Evolutionary conservation across 2,888 invertebrate genomes (phyloP), one percentile per base, ranked within the genome.

Genomic region (Aspidapion aeneum): DNA sequence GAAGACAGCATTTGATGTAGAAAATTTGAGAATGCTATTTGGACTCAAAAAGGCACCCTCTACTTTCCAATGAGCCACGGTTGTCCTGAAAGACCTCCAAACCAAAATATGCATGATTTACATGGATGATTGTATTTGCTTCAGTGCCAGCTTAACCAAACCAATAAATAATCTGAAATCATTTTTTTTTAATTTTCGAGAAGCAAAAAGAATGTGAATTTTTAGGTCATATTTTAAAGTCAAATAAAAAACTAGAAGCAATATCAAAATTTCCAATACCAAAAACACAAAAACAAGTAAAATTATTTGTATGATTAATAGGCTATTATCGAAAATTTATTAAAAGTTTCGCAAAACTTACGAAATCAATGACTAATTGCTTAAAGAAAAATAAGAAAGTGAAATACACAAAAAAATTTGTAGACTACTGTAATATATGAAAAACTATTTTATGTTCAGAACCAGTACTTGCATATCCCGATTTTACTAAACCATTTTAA

Each of bases 31-130:
- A 7, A 52, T 52, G 52, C 17, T n/a, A 18, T 52, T 52, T 52
- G 52, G 52, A 3, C 19, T 52, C 7, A 52, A 52, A 19, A 52
- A 19, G 5, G 17, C 52, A 3, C 17, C 52, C 9, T 58, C 64
- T 2, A 74, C 70, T 0, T 73, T 74, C 61, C 71, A 72, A 61
- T 19, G 70, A 5, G 48, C 70, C 0, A 73, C 71, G 71, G 67
- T 7, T 12, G 35, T 35, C 12, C 35, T 35, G 3, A 17, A 63
- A 18, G 71, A 64, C 0, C 52, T 73, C 7, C 66, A 67, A 35
- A 64, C 64, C 16, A 48, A 56, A 55, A 60, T 21, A 18, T 64
- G 60, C 49, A 18, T 64, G 3, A 64, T 65, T 12, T 65, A 63
- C 50, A 58, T 67, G 56, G 66, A 66, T 18, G 65, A 67, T 49